Conservation (phyloP, 2,888 invertebrate genomes). For the Leucania comma region DNA sequence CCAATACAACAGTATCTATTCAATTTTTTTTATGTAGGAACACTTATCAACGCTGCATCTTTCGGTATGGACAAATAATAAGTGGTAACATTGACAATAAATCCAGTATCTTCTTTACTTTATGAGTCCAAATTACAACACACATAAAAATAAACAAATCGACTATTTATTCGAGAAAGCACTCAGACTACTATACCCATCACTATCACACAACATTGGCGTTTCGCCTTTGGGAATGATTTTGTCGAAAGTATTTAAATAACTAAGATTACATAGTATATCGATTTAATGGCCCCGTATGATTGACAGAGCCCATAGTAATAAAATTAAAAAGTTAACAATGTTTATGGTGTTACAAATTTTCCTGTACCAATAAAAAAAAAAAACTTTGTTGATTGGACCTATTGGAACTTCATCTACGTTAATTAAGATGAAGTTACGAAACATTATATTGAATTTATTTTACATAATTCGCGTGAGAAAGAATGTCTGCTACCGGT, state of each 20-base stretch:
- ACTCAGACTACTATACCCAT: constrained; percentile 25
- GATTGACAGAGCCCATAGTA: constrained; percentile 73
- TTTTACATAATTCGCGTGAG: constrained; percentile 66
- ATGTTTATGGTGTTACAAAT: constrained; percentile 72
- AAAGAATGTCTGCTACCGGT: constrained; percentile 59
- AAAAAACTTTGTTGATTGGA: constrained; percentile 67
- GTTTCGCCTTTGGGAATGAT: constrained; percentile 79
- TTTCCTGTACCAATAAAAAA: constrained; percentile 65
- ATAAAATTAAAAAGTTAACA: constrained; percentile 73
- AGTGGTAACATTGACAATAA: not conserved
- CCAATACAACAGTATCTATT: no score
- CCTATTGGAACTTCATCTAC: constrained; percentile 66
- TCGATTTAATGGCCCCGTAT: constrained; percentile 73
- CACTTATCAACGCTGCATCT: not conserved
- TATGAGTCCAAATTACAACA: not conserved
- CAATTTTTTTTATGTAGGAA: not conserved
- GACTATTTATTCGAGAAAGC: constrained; percentile 12
- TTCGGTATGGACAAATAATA: not conserved
- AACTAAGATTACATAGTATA: constrained; percentile 74
- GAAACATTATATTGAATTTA: constrained; percentile 62
- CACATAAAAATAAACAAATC: constrained; percentile 11
- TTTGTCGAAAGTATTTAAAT: constrained; percentile 72
- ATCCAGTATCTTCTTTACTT: not conserved
- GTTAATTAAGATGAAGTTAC: constrained; percentile 69
- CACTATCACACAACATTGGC: constrained; percentile 45